These are phyloP conservation scores for Crypturellus undulatus DNA, from an alignment of 2,113 vertebrate genomes.

Conservation along the genomic window DNA sequence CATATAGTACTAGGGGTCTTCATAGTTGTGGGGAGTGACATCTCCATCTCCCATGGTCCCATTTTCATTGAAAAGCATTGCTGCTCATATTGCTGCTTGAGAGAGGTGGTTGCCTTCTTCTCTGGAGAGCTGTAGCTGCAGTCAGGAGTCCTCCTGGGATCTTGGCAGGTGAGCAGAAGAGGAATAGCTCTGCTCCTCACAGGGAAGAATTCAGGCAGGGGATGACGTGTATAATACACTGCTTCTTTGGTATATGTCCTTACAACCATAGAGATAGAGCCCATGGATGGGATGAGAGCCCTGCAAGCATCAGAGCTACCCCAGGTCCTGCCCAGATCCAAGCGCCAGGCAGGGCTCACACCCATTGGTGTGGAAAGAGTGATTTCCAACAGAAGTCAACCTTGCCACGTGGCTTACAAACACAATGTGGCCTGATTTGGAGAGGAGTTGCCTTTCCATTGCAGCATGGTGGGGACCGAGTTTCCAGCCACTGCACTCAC, in stretches of 20 bases:
- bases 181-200: not conserved
- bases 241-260: not conserved
- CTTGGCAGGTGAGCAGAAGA: not conserved
- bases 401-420: not conserved
- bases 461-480: rapidly evolving
- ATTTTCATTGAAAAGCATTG: not conserved
- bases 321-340: too few species aligned
- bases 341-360: too few species aligned
- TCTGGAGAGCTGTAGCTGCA: rapidly evolving
- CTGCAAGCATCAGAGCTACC: not conserved
- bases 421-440: not conserved
- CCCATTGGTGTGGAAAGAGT: not conserved
- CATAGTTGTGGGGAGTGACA: not conserved
- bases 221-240: not conserved
- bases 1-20: not conserved
- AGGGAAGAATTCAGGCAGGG: not conserved
- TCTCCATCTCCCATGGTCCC: not conserved
- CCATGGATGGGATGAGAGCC: not conserved
- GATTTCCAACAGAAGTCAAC: not conserved
- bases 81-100: not conserved
- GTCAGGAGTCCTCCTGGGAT: not conserved
- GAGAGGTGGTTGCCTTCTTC: not conserved
- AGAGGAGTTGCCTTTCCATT: not conserved
- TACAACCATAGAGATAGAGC: not conserved
- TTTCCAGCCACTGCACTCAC: not conserved